Evolutionary conservation across 2,113 vertebrate species (phyloP).

Genomic region (Chiloscyllium plagiosum): DNA sequence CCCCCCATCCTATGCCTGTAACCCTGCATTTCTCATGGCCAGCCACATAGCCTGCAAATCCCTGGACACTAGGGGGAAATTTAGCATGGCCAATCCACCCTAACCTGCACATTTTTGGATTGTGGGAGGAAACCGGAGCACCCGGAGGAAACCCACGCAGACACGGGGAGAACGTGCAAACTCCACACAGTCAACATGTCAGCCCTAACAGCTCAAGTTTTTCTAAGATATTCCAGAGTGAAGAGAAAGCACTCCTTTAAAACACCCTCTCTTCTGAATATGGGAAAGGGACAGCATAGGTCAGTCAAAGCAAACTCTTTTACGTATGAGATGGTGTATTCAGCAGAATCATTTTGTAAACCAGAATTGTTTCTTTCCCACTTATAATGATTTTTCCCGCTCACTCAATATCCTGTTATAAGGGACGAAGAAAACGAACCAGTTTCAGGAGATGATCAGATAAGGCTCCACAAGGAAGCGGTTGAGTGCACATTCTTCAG

Average conservation of each 20-base stretch:
- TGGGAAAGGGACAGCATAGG: not conserved
- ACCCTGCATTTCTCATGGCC: too few species aligned
- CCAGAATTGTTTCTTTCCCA: not conserved
- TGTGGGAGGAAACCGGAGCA: too few species aligned
- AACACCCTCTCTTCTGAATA: not conserved
- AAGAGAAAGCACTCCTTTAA: not conserved
- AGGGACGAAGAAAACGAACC: not conserved
- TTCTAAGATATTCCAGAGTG: not conserved
- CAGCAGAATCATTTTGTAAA: not conserved
- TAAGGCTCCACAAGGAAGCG: not conserved
- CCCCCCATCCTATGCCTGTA: too few species aligned
- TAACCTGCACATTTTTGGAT: too few species aligned
- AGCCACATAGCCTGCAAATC: too few species aligned
- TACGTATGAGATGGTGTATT: too few species aligned
- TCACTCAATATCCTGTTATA: not conserved
- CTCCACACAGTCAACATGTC: not conserved
- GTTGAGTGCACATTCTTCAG: not conserved
- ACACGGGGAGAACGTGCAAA: too few species aligned
- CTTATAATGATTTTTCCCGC: not conserved
- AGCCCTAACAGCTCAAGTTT: not conserved
- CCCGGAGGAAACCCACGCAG: too few species aligned
- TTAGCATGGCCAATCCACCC: too few species aligned
- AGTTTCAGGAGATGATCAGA: not conserved
- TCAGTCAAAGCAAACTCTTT: not conserved
- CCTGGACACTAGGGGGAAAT: too few species aligned